phyloP scores from a whole-genome alignment of 2,113 vertebrate genomes.

The Pantherophis guttatus region DNA sequence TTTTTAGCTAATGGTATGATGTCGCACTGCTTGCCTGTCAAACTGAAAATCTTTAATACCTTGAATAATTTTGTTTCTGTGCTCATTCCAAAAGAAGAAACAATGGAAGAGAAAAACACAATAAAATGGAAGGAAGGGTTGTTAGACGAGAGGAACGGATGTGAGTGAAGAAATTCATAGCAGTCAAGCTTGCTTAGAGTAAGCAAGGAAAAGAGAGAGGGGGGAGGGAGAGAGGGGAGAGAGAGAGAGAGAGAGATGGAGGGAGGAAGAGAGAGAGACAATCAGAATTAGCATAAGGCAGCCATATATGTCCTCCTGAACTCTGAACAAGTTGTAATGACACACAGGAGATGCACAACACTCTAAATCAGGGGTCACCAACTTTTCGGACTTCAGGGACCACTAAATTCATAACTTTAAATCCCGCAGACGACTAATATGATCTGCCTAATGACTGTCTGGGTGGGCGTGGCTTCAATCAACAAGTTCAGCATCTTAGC shows the following conservation, averaged over 20 bases:
- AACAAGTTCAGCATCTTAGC: too few species aligned
- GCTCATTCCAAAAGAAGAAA: neutral
- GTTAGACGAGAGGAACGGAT: neutral
- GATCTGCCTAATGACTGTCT: too few species aligned
- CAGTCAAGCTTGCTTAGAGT: neutral
- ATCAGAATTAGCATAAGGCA: neutral
- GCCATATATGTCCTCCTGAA: neutral
- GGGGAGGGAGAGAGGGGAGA: too few species aligned
- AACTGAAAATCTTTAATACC: neutral
- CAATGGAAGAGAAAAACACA: neutral
- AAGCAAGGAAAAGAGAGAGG: neutral
- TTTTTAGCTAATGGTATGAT: neutral
- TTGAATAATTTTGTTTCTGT: neutral
- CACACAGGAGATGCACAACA: neutral
- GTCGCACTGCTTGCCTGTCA: neutral
- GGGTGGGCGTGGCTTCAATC: too few species aligned
- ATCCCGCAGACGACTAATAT: too few species aligned
- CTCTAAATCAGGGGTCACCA: neutral
- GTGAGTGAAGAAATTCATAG: neutral
- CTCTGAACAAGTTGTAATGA: neutral
- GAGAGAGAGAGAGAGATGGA: too few species aligned
- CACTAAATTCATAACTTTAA: too few species aligned
- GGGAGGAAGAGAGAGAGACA: neutral
- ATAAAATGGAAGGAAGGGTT: neutral
- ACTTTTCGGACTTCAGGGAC: too few species aligned